These are phyloP conservation scores for Gallinago nigripennis DNA, from an alignment of 2,797 vertebrate genomes.

Conservation along the genomic window DNA sequence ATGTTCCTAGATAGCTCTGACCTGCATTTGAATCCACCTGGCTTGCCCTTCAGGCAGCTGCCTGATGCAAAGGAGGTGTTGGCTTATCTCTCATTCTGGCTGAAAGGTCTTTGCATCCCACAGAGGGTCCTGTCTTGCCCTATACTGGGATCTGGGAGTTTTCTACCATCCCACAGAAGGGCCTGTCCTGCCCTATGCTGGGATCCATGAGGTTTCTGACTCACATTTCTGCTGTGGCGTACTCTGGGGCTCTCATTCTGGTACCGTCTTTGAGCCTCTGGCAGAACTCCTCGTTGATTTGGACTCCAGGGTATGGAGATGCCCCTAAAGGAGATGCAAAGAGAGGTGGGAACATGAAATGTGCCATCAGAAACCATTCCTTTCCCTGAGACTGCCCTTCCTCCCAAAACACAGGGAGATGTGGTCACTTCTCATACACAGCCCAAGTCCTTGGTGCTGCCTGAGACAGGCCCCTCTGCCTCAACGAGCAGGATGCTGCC, in stretches of 20 bases:
- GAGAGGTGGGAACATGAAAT: neutral
- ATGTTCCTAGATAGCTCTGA: neutral
- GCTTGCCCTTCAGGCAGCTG: neutral
- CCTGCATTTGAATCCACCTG: neutral
- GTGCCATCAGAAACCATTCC: neutral
- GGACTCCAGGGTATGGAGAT: slow-evolving; percentile 95
- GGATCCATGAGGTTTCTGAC: slow-evolving; percentile 3
- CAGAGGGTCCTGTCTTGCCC: neutral
- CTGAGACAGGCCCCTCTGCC: neutral
- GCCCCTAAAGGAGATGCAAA: slow-evolving; percentile 81
- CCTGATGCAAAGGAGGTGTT: neutral
- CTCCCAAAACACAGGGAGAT: neutral
- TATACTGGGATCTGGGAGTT: neutral
- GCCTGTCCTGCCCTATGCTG: neutral
- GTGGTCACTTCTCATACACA: neutral
- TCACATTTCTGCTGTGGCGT: slow-evolving; percentile 95
- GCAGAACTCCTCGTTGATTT: slow-evolving; percentile 98
- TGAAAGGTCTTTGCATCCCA: neutral
- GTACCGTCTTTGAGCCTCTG: slow-evolving; percentile 91
- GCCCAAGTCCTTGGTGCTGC: neutral
- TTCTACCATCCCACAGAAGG: neutral
- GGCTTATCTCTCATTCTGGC: neutral
- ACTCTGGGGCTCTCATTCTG: slow-evolving; percentile 94
- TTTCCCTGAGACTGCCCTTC: neutral
- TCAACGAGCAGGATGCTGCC: neutral